A percentile compares a stretch with the other conserved stretches of the same genome.
These are phyloP conservation scores for fruit fly (Drosophila melanogaster) DNA, from an alignment of 1,140 invertebrate species.

Conservation along the genomic window DNA sequence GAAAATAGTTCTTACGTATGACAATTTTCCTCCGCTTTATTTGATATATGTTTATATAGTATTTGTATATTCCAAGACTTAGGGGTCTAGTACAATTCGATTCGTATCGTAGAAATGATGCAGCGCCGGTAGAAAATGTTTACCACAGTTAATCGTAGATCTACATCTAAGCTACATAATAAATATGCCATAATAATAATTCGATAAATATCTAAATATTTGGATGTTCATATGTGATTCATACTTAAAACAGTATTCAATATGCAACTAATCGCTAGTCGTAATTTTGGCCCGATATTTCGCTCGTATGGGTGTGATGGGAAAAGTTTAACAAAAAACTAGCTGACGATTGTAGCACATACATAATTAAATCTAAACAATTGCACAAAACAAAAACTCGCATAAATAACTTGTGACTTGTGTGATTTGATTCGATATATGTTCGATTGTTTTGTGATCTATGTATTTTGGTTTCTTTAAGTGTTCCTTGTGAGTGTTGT, in stretches of 20 bases:
- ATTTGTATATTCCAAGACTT: conserved; percentile 39
- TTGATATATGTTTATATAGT: conserved; percentile 27
- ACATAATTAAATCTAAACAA: conserved; percentile 33
- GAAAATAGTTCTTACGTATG: conserved; percentile 19
- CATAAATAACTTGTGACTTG: conserved; percentile 45
- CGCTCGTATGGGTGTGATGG: conserved; percentile 38
- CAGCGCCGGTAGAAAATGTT: conserved; percentile 39
- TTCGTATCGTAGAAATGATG: conserved; percentile 51
- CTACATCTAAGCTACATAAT: conserved; percentile 78
- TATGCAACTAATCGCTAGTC: conserved; percentile 49
- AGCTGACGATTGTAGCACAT: conserved; percentile 55
- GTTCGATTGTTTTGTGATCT: conserved; percentile 46
- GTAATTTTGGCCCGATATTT: conserved; percentile 59
- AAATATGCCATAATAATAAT: conserved; percentile 62
- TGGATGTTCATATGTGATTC: conserved; percentile 44
- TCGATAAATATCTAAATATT: conserved; percentile 29
- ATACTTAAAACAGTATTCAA: conserved; percentile 80
- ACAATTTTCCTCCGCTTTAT: conserved; percentile 34
- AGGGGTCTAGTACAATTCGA: conserved; percentile 43
- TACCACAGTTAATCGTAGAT: conserved; percentile 58
- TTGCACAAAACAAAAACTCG: conserved; percentile 30
- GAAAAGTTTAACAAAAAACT: conserved; percentile 68
- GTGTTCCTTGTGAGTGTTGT: conserved; percentile 32
- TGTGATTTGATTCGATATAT: conserved; percentile 53
- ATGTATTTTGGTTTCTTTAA: conserved; percentile 42